These are phyloP conservation scores for Phrynocephalus vlangalii DNA, from an alignment of 2,797 vertebrate genomes.

Conservation along the genomic window DNA sequence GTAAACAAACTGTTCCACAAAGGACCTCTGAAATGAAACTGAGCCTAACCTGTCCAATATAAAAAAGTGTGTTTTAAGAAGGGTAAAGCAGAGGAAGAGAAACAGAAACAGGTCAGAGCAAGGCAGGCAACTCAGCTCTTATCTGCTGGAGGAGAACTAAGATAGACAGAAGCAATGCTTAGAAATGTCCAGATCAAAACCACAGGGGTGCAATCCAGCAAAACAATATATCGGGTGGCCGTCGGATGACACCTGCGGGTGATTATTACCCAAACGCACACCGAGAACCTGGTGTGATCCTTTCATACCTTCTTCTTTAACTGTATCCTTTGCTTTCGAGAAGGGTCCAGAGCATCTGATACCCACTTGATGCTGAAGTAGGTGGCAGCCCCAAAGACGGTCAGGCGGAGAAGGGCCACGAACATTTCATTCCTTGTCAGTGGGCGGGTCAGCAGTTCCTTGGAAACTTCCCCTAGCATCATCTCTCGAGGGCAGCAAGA, in stretches of 20 bases:
- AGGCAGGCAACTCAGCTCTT: too few species aligned
- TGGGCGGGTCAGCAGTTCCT: constrained; percentile 80
- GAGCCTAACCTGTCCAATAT: too few species aligned
- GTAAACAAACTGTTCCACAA: too few species aligned
- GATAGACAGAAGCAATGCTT: neutral
- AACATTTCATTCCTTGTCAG: constrained; percentile 82
- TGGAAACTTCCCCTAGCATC: constrained; percentile 80
- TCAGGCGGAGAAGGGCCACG: constrained; percentile 80
- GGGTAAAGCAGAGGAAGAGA: too few species aligned
- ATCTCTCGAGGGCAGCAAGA: constrained; percentile 48
- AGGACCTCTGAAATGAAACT: too few species aligned
- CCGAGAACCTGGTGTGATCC: neutral
- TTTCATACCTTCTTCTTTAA: constrained; percentile 82
- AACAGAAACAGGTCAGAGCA: neutral
- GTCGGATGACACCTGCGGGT: neutral
- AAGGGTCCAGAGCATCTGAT: constrained; percentile 83
- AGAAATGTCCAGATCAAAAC: too few species aligned
- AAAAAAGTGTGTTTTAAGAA: neutral
- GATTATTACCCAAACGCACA: too few species aligned
- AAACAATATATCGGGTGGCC: neutral
- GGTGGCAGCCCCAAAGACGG: constrained; percentile 82
- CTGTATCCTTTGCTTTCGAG: constrained; percentile 81
- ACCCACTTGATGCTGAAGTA: constrained; percentile 87
- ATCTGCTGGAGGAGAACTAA: neutral
- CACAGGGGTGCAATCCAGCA: neutral